phyloP scores from a whole-genome alignment of 2,797 vertebrate species.

The Diceros bicornis region DNA sequence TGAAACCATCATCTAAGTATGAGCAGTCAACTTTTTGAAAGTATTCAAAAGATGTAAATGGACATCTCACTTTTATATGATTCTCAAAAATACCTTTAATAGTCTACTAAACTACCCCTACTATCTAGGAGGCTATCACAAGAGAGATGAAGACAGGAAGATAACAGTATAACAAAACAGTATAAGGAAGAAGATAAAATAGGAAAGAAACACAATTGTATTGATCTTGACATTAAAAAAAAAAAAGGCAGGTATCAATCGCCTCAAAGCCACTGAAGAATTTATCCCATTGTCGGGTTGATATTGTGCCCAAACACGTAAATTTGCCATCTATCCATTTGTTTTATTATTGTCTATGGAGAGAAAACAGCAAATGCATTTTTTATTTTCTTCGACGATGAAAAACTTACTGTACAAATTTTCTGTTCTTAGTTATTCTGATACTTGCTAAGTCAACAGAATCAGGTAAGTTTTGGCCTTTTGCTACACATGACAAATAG shows the following conservation, averaged over 20 bases:
- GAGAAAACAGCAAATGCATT: neutral
- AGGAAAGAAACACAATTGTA: neutral
- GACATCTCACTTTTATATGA: neutral
- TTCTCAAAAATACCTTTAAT: neutral
- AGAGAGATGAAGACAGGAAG: neutral
- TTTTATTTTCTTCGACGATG: neutral
- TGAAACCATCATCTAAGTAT: neutral
- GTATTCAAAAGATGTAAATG: neutral
- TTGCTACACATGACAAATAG: neutral
- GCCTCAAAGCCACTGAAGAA: neutral
- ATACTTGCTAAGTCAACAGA: slow-evolving; percentile 1
- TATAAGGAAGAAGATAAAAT: neutral
- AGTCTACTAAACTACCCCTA: neutral
- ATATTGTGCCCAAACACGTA: neutral
- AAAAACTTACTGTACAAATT: neutral
- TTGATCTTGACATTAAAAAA: neutral
- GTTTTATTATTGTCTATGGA: neutral
- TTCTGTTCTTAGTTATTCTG: neutral
- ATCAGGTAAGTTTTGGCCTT: neutral
- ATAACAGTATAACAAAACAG: neutral
- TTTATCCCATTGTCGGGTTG: neutral
- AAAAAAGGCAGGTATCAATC: too few species aligned
- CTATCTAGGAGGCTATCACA: neutral
- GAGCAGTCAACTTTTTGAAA: neutral
- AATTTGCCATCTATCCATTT: neutral